Conservation (phyloP, 2,113 vertebrate genomes). For the Rhabdomys dilectus region DNA sequence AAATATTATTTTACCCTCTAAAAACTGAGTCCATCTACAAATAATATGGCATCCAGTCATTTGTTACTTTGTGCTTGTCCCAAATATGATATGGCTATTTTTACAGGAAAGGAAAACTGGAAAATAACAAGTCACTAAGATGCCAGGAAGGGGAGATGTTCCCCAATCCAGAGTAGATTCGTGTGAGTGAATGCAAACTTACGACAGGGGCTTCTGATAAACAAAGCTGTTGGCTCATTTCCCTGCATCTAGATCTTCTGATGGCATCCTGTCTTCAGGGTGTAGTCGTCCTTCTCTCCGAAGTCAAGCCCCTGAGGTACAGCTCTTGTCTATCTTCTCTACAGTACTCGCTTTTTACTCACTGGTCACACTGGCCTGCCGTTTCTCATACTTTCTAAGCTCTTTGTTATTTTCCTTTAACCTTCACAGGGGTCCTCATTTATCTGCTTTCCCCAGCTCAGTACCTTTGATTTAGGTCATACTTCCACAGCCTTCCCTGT, state of each 20-base stretch:
- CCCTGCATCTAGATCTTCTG: not conserved
- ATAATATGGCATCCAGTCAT: not conserved
- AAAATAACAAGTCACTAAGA: conserved; percentile 44
- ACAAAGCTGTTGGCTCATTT: not conserved
- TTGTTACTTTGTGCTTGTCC: not conserved
- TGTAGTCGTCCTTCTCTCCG: not conserved
- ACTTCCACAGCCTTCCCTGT: not conserved
- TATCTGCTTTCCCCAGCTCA: not conserved
- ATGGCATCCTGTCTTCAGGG: not conserved
- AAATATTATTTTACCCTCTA: conserved; percentile 14
- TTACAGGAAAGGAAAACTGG: conserved; percentile 31
- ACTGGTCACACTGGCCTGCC: not conserved
- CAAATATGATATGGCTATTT: conserved; percentile 39
- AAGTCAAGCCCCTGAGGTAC: not conserved
- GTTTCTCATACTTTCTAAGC: not conserved
- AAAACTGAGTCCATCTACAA: conserved; percentile 47
- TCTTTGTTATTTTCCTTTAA: not conserved
- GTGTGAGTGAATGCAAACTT: conserved; percentile 38
- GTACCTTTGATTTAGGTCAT: not conserved
- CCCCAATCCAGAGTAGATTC: not conserved
- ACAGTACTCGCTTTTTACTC: not conserved
- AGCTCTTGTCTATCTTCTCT: not conserved
- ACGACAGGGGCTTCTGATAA: not conserved
- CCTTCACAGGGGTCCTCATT: not conserved
- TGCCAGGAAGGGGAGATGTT: not conserved